A percentile compares a stretch with the other conserved stretches of the same genome.
Evolutionary conservation across 2,113 vertebrate species (phyloP).

Genomic region (Petromus typicus): DNA sequence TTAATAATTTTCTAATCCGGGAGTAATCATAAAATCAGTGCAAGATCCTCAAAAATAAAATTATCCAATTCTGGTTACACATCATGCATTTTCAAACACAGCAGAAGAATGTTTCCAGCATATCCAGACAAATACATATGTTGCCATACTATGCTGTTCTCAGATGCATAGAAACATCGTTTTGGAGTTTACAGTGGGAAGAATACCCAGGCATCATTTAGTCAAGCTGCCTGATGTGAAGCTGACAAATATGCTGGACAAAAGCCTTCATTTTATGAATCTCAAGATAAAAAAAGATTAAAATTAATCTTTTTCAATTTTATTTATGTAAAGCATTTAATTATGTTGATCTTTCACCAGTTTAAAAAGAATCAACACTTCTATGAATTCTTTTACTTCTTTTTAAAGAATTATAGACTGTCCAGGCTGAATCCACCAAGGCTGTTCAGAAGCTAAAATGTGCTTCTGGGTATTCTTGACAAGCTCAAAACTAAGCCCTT

Average conservation of each 20-base stretch:
- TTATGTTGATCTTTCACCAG: neutral
- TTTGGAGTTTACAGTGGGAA: neutral
- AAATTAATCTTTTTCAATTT: neutral
- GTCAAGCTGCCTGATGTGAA: neutral
- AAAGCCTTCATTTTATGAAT: neutral
- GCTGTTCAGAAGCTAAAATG: neutral
- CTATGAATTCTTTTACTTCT: neutral
- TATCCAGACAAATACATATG: neutral
- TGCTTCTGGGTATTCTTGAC: neutral
- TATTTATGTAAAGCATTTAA: neutral
- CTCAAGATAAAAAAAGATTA: neutral
- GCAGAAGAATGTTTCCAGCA: neutral
- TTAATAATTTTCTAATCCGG: neutral
- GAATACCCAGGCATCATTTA: neutral
- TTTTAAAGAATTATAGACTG: neutral
- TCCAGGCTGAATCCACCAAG: neutral
- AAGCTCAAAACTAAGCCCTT: neutral
- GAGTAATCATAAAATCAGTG: neutral
- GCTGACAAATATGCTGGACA: neutral
- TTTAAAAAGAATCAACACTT: neutral
- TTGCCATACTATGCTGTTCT: neutral
- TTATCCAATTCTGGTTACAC: neutral
- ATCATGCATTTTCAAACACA: constrained; percentile 17
- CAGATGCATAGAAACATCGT: neutral
- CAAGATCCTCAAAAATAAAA: neutral